phyloP scores from a whole-genome alignment of 2,888 invertebrate species.

The Plagodis pulveraria region DNA sequence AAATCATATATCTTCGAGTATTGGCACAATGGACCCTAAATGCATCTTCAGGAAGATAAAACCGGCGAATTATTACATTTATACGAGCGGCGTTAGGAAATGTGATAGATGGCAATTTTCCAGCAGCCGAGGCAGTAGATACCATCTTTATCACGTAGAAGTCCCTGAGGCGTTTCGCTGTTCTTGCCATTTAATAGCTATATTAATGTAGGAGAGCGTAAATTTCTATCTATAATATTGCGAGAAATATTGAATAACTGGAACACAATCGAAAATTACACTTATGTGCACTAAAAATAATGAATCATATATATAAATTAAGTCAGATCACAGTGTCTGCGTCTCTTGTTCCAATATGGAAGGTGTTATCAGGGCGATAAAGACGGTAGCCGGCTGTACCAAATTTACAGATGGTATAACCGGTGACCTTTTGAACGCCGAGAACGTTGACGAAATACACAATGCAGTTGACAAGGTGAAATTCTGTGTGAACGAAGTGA shows the following conservation, averaged over 20 bases:
- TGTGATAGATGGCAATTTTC: constrained; percentile 36
- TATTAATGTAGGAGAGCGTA: constrained; percentile 20
- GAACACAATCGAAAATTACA: constrained; percentile 8
- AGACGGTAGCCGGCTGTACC: constrained; percentile 33
- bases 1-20: neutral
- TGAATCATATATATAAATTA: too few species aligned
- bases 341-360: constrained; percentile 26
- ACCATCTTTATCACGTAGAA: constrained; percentile 28
- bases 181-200: constrained; percentile 24
- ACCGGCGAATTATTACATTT: constrained; percentile 26
- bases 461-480: constrained; percentile 74
- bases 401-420: constrained; percentile 40
- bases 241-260: constrained; percentile 24
- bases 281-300: too few species aligned
- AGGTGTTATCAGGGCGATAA: constrained; percentile 31
- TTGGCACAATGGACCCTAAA: constrained; percentile 25
- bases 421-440: constrained; percentile 56
- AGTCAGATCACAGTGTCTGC: too few species aligned
- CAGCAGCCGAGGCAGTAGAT: constrained; percentile 26
- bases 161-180: constrained; percentile 27
- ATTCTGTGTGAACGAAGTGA: constrained; percentile 67
- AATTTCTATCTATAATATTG: constrained; percentile 23
- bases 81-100: constrained; percentile 21
- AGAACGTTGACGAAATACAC: constrained; percentile 61
- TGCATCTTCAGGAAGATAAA: constrained; percentile 29